These are phyloP conservation scores for Cervus canadensis DNA, from an alignment of 2,113 vertebrate species.

Conservation along the genomic window DNA sequence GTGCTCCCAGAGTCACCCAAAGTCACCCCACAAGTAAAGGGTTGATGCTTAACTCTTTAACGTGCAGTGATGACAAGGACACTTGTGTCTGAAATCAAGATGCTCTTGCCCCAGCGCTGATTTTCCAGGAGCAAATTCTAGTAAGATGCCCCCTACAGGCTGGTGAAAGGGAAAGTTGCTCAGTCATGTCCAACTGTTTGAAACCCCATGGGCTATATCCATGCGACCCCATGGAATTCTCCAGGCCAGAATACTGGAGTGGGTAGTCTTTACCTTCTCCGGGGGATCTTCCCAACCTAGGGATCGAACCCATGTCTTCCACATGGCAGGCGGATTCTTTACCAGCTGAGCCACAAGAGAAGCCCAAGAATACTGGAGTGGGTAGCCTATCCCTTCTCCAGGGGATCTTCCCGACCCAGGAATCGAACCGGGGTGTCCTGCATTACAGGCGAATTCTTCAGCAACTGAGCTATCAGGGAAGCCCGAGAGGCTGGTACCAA, in stretches of 20 bases:
- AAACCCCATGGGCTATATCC: background rate
- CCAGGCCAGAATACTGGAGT: background rate
- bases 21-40: background rate
- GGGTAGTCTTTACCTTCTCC: background rate
- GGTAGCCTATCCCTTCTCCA: background rate
- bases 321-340: background rate
- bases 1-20: background rate
- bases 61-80: rapidly evolving
- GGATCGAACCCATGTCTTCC: background rate
- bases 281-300: background rate
- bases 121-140: background rate
- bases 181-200: background rate
- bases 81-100: background rate
- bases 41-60: background rate
- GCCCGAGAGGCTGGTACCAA: background rate
- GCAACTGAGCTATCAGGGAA: background rate
- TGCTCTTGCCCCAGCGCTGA: background rate
- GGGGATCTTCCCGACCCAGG: background rate
- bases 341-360: background rate
- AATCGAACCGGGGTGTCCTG: background rate
- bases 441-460: background rate
- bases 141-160: background rate
- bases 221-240: background rate
- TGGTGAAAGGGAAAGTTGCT: background rate
- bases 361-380: background rate